Base-by-base conservation (phyloP, 2,113 vertebrate species). In the Nerophis lumbriciformis region DNA sequence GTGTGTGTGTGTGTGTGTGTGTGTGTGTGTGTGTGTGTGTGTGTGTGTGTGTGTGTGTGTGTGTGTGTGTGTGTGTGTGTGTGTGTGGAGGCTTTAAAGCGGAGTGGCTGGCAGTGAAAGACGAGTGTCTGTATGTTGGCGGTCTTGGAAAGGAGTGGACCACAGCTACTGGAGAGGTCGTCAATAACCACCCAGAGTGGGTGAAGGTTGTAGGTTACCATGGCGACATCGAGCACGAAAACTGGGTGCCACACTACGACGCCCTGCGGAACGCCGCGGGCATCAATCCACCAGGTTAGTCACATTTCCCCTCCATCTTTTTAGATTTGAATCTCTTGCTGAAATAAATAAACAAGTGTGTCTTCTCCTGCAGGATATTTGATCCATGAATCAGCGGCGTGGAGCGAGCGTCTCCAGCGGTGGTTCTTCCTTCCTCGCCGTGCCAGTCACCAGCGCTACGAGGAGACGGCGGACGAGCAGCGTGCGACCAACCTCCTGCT, bases 71-170 rank as follows among this genome's bases (percentile, higher is more conserved):
- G 19, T 19, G 19, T 19, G 19, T 19, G 19, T 19, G 5, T 61
- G 49, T 56, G 4, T 68, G 10, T 54, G 61, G 50, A 99, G 96
- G 95, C 13, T 99, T 99, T 85, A 99, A 99, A 73, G 95, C 96
- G 0, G 96, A 99, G 80, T 99, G 96, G 96, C 85, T 98, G 75
- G 90, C 96, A 0, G 95, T 99, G 73, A 97, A 95, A 73, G 94
- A 97, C 0, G 92, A 98, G 71, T 93, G 73, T n/a, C 91, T 99
- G 37, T 96, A 94, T 0, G 94, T 99, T 4, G 96, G 96, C 0
- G 93, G 96, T 35, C 90, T 99, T 78, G 96, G 96, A 63, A 99
- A 99, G 78, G 94, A 98, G 78, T 98, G 96, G 96, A 99, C 96
- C 44, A 98, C 95, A 0, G 88, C 92, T 0, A 91, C 90, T 0